Base-by-base conservation (phyloP, 2,797 vertebrate species). In the Enteromius afrohamiltoni region DNA sequence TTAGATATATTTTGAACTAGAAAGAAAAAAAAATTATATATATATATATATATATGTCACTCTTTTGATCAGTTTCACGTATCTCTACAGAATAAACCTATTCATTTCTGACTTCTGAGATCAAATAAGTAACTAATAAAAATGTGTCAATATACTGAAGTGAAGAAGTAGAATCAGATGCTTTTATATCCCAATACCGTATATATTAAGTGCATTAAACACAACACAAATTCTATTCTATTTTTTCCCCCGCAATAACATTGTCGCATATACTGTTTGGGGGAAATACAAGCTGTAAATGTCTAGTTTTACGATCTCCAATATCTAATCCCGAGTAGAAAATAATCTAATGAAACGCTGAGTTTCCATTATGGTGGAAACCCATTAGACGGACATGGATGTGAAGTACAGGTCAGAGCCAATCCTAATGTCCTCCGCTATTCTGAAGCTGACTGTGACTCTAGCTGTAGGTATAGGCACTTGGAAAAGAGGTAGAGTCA, bases 401-500 rank as follows among this genome's bases (percentile, higher is more conserved):
- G 45, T 67, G 45, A 51, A 80, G n/a, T 1, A 34, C 26, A 4
- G 13, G 26, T 47, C 55, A 73, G 42, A 60, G n/a, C 23, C 29
- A 47, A 6, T 75, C 70, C n/a, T 40, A 45, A 19, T n/a, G 11
- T 71, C 68, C 68, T 29, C 67, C 51, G 67, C 67, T 47, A 34
- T 71, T 45, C 37, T 80, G 14, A 80, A 21, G 51, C 40, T 37
- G 75, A 80, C 34, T 65, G 23, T 81, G 62, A 79, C 80, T 81
- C 51, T 34, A 84, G 19, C 55, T 62, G 34, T 14, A 62, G 76
- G 31, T 14, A 13, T 60, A 62, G 40, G 26, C 42, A 85, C 49
- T 31, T 47, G 68, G 62, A 76, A 68, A 76, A 83, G 60, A 49
- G 68, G 55, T 4, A 49, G 80, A 86, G 77, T 76, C 80, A 78